phyloP scores from a whole-genome alignment of 1,140 invertebrate species.

The Oryzaephilus surinamensis region DNA sequence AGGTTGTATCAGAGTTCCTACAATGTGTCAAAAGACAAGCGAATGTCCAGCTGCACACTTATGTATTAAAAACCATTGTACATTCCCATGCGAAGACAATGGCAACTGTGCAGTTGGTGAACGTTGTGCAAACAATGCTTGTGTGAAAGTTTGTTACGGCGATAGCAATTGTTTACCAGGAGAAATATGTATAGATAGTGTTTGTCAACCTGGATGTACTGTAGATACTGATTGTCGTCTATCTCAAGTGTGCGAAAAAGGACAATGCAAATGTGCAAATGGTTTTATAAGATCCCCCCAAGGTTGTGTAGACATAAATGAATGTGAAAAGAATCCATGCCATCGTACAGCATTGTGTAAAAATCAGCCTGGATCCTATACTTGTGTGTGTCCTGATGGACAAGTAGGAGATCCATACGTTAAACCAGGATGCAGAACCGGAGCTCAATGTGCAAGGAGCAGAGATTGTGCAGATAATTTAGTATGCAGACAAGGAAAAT shows the following conservation, averaged over 20 bases:
- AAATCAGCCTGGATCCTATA: slow-evolving; percentile 69
- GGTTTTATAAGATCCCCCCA: slow-evolving; percentile 58
- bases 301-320: slow-evolving; percentile 66
- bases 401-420: slow-evolving; percentile 68
- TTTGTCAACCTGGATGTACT: slow-evolving; percentile 72
- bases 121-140: slow-evolving; percentile 65
- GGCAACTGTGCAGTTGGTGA: slow-evolving; percentile 70
- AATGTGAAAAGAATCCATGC: slow-evolving; percentile 70
- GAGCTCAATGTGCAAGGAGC: slow-evolving; percentile 58
- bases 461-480: slow-evolving; percentile 59
- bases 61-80: slow-evolving; percentile 64
- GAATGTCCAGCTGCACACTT: slow-evolving; percentile 62
- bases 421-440: slow-evolving; percentile 55
- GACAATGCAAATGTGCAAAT: slow-evolving; percentile 64
- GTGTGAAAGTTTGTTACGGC: slow-evolving; percentile 75
- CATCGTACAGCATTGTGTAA: slow-evolving; percentile 66
- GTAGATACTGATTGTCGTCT: slow-evolving; percentile 67
- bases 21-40: slow-evolving; percentile 48
- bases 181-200: slow-evolving; percentile 72
- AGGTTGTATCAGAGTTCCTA: slow-evolving; percentile 70
- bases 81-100: slow-evolving; percentile 60
- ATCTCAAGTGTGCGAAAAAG: slow-evolving; percentile 68
- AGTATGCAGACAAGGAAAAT: slow-evolving; percentile 60
- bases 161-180: slow-evolving; percentile 81
- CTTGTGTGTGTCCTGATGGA: slow-evolving; percentile 64